Evolutionary conservation across 2,888 invertebrate genomes (phyloP).

Genomic region (Drosophila kuntzei): DNA sequence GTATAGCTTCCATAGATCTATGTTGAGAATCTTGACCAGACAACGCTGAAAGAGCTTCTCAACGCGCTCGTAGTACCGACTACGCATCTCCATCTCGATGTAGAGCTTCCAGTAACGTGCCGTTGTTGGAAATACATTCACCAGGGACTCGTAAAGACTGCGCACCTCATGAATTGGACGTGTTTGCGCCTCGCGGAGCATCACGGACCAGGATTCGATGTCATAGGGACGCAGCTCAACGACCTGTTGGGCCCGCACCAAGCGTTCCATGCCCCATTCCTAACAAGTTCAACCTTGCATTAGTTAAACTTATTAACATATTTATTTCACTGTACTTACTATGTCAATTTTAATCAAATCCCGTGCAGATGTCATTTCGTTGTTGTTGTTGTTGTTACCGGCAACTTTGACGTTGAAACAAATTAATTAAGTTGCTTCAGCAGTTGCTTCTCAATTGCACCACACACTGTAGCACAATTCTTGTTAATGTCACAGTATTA

Average conservation of each 20-base stretch:
- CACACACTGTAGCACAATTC: conserved; percentile 2
- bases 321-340: conserved; percentile 72
- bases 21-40: conserved; percentile 98
- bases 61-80: conserved; percentile 98
- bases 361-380: conserved; percentile 82
- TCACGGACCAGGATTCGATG: conserved; percentile 98
- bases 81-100: conserved; percentile 99
- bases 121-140: conserved; percentile 96
- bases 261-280: conserved; percentile 96
- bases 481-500: neutral
- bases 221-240: conserved; percentile 96
- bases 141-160: conserved; percentile 96
- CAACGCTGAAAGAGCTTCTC: conserved; percentile 99
- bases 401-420: neutral
- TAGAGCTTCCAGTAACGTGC: conserved; percentile 99
- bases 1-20: conserved; percentile 99
- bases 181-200: conserved; percentile 96
- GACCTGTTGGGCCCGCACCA: conserved; percentile 92
- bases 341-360: conserved; percentile 85
- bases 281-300: conserved; percentile 74
- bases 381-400: conserved; percentile 22
- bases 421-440: conserved; percentile 1
- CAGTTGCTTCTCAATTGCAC: neutral
- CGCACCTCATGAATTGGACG: conserved; percentile 95
- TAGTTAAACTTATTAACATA: neutral